Percentiles rank a stretch among this genome's conserved stretches.
Evolutionary conservation across 2,888 invertebrate genomes (phyloP).

Genomic region (Tipula confusa): DNA sequence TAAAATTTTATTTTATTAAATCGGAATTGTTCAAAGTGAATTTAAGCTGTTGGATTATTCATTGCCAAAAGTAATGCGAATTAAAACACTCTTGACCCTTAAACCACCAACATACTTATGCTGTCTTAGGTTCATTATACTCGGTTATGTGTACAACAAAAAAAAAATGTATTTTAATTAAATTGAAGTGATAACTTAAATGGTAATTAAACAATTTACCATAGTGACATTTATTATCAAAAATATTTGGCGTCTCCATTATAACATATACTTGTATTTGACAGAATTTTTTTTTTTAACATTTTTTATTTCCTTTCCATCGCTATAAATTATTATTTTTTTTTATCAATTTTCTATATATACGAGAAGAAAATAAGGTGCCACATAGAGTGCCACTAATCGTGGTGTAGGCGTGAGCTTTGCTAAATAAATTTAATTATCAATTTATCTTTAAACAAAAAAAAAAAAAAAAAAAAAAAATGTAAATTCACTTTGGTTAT

Average conservation of each 20-base stretch:
- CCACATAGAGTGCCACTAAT: background rate
- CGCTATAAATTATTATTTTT: background rate
- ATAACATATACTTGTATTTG: background rate
- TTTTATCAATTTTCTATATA: background rate
- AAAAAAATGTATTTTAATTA: background rate
- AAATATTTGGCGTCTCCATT: slow-evolving; percentile 17
- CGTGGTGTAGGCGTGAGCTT: background rate
- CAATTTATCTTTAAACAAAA: background rate
- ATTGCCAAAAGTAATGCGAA: background rate
- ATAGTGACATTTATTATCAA: slow-evolving; percentile 15
- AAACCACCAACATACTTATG: background rate
- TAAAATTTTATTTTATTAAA: background rate
- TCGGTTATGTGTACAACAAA: background rate
- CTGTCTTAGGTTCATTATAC: background rate
- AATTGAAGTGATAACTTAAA: background rate
- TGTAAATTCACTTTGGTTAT: too few relatives aligned
- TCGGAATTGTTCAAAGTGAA: slow-evolving; percentile 12
- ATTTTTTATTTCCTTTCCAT: background rate
- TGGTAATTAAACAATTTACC: background rate
- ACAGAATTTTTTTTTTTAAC: background rate
- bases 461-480: too few relatives aligned
- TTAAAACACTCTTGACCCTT: slow-evolving; percentile 3
- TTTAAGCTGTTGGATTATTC: background rate
- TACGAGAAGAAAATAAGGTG: background rate
- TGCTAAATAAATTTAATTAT: too few relatives aligned